Evolutionary conservation across 2,888 invertebrate genomes (phyloP).

Genomic region (Heliconius charithonia): DNA sequence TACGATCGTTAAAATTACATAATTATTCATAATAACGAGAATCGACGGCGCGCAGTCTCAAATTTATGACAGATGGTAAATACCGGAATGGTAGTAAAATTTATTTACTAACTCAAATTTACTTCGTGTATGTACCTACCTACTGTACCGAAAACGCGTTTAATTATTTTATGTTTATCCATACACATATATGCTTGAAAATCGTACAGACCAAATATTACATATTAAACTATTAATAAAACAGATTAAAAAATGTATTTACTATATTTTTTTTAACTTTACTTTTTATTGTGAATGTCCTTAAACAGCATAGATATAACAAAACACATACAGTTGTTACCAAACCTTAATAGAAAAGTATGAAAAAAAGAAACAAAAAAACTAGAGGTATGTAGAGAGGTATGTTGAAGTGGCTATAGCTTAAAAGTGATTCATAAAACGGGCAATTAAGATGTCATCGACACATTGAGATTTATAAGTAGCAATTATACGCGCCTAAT

Average conservation of each 20-base stretch:
- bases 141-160: constrained; percentile 27
- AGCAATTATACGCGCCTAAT: constrained; percentile 77
- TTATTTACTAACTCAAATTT: constrained; percentile 34
- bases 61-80: constrained; percentile 69
- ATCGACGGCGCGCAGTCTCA: constrained; percentile 69
- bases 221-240: neutral
- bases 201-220: neutral
- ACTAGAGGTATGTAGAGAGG: neutral
- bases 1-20: constrained; percentile 69
- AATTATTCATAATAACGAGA: constrained; percentile 75
- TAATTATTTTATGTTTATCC: neutral
- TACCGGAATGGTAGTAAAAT: constrained; percentile 43
- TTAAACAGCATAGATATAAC: neutral
- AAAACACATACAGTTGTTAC: neutral
- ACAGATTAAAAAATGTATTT: neutral
- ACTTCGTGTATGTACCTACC: constrained; percentile 39
- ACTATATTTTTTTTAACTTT: neutral
- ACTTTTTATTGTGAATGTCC: neutral
- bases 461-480: constrained; percentile 74
- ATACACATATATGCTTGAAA: neutral
- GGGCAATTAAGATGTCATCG: constrained; percentile 81
- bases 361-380: constrained; percentile 8
- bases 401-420: constrained; percentile 28
- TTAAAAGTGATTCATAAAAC: constrained; percentile 70
- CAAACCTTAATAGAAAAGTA: neutral